phyloP scores from a whole-genome alignment of 2,113 vertebrate species.

The Nothoprocta perdicaria region DNA sequence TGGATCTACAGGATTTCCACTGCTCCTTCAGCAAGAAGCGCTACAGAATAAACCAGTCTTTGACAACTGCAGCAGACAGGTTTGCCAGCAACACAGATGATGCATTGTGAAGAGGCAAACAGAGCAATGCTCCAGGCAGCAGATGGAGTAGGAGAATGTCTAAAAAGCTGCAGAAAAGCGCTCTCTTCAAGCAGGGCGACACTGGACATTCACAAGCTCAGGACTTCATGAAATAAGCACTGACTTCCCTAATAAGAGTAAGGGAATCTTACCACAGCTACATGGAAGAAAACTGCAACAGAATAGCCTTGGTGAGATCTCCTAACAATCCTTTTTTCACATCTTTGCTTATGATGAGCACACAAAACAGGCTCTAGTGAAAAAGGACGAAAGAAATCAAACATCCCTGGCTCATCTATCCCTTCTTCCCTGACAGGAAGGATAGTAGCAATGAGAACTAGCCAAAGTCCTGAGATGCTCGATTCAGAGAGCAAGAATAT shows the following conservation, averaged over 20 bases:
- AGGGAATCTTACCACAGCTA: background rate
- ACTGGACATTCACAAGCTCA: background rate
- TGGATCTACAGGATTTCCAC: background rate
- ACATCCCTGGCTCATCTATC: background rate
- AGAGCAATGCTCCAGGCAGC: background rate
- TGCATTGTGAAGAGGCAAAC: background rate
- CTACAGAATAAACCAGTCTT: background rate
- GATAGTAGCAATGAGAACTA: background rate
- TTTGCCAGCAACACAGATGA: background rate
- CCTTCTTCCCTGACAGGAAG: background rate
- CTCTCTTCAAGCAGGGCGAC: background rate
- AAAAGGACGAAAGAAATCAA: background rate
- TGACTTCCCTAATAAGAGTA: background rate
- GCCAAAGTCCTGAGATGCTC: background rate
- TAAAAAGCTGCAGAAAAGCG: background rate
- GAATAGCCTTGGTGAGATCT: background rate
- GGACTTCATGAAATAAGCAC: background rate
- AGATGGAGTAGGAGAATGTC: background rate
- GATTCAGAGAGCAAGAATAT: background rate
- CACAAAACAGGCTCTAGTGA: fast-evolving
- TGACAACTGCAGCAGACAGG: background rate
- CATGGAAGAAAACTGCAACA: background rate
- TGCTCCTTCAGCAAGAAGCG: background rate
- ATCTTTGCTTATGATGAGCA: background rate
- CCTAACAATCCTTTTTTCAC: background rate